Percentiles rank a stretch among this genome's conserved stretches.
Conservation (phyloP, 2,888 invertebrate species). For the Cosmopolites sordidus region DNA sequence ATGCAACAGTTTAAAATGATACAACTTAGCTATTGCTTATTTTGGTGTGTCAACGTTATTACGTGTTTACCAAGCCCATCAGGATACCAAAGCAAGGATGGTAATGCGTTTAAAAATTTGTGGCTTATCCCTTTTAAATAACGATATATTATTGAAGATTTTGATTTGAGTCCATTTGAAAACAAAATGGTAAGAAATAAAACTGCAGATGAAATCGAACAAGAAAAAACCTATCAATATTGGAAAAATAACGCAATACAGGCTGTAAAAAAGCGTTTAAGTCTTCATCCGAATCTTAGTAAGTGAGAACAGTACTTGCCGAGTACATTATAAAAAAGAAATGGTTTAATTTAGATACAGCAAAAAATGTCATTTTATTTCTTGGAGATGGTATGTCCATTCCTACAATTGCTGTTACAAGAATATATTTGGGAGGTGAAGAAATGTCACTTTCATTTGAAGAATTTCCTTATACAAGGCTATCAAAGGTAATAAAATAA, state of each 20-base stretch:
- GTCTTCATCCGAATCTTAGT: slow-evolving; percentile 32
- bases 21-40: too few relatives aligned
- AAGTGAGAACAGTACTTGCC: slow-evolving; percentile 15
- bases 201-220: slow-evolving; percentile 27
- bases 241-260: slow-evolving; percentile 33
- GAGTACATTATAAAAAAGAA: too few relatives aligned
- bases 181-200: slow-evolving; percentile 27
- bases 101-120: too few relatives aligned
- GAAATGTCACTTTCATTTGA: slow-evolving; percentile 69
- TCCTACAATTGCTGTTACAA: slow-evolving; percentile 72
- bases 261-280: slow-evolving; percentile 29
- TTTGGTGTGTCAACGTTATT: neutral
- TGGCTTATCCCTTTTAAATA: too few relatives aligned
- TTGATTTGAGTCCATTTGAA: slow-evolving; percentile 26
- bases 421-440: slow-evolving; percentile 74
- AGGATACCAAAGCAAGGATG: neutral
- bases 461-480: slow-evolving; percentile 67
- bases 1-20: too few relatives aligned
- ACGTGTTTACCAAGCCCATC: neutral
- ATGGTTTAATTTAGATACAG: slow-evolving; percentile 35
- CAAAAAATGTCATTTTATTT: slow-evolving; percentile 76
- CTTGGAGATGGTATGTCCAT: slow-evolving; percentile 88
- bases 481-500: slow-evolving; percentile 69
- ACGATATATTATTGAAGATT: slow-evolving; percentile 10
- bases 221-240: slow-evolving; percentile 30